Base-by-base conservation (phyloP, 2,797 vertebrate species). In the Neosilurus hyrtlii region DNA sequence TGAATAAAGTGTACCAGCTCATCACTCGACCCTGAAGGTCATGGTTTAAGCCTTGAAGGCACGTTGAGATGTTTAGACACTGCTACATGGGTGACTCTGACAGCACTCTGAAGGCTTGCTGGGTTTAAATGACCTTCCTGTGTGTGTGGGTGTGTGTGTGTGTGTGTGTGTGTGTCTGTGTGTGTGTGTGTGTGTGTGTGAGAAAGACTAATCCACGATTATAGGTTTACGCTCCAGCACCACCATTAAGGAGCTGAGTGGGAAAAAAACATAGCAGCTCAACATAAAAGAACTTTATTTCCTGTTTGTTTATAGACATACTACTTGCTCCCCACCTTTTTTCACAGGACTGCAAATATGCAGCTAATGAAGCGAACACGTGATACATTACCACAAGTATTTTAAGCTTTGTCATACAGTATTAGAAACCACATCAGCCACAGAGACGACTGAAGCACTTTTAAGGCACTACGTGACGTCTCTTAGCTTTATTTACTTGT, bases 151-250 rank as follows among this genome's bases (percentile, higher is more conserved):
- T 43, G 43, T 43, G 43, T 43, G 43, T 43, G 43, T 1, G 43
- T 43, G 43, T 43, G 43, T 79, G 51, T 14, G 77, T n/a, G 51
- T 59, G 52, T 43, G 43, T 43, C 1, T 43, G 51, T 79, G 51
- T 14, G 77, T n/a, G 26, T 59, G 30, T 30, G 30, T 30, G 30
- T 30, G 30, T n/a, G 26, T 59, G 30, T 30, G 30, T 30, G 30
- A 1, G 30, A 68, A 67, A 37, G 65, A 68, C 79, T 80, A 80
- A 80, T 80, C 79, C 30, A 12, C 43, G 79, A 80, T 80, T 80
- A 80, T 70, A 49, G 79, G 66, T 80, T 80, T 80, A 70, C 30
- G 9, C 20, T 57, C 30, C 51, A 24, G 26, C 65, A 49, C 2
- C 66, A 43, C 65, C n/a, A 18, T 61, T 15, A 20, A 79, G 49